phyloP scores from a whole-genome alignment of 2,797 vertebrate species.

The Trachurus trachurus region DNA sequence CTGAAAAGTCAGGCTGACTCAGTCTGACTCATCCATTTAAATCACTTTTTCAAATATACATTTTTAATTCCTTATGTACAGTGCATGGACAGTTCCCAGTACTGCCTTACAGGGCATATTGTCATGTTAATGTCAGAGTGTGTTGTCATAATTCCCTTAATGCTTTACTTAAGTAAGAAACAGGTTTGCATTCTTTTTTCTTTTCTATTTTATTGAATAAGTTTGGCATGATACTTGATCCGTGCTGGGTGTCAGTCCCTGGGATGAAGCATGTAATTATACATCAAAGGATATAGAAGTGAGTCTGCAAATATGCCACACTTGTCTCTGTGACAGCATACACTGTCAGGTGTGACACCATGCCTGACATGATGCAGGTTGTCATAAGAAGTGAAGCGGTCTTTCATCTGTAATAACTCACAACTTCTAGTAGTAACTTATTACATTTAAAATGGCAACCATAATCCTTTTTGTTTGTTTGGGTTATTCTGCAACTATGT shows the following conservation, averaged over 20 bases:
- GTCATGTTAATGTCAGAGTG: slow-evolving; percentile 24
- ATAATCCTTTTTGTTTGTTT: slow-evolving; percentile 9
- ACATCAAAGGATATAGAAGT: slow-evolving; percentile 56
- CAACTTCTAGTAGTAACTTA: slow-evolving; percentile 35
- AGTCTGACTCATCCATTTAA: not conserved
- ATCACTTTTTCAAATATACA: not conserved
- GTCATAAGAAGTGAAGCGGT: slow-evolving; percentile 25
- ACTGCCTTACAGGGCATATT: slow-evolving; percentile 16
- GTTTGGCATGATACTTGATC: slow-evolving; percentile 39
- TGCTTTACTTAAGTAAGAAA: slow-evolving; percentile 12
- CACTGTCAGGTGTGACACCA: slow-evolving; percentile 46
- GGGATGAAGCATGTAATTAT: slow-evolving; percentile 58
- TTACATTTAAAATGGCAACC: slow-evolving; percentile 31
- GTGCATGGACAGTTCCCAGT: not conserved
- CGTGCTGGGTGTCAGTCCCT: slow-evolving; percentile 41
- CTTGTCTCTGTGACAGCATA: slow-evolving; percentile 36
- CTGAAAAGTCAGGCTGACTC: not conserved
- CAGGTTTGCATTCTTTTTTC: slow-evolving; percentile 15
- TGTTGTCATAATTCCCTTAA: slow-evolving; percentile 4
- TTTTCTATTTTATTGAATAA: slow-evolving; percentile 11
- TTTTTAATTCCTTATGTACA: not conserved
- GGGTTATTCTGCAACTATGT: not conserved
- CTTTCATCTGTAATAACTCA: slow-evolving; percentile 51
- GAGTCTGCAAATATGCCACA: slow-evolving; percentile 29
- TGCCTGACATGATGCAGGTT: slow-evolving; percentile 25